These are phyloP conservation scores for Hymenopus coronatus DNA, from an alignment of 2,888 invertebrate genomes.

Conservation along the genomic window DNA sequence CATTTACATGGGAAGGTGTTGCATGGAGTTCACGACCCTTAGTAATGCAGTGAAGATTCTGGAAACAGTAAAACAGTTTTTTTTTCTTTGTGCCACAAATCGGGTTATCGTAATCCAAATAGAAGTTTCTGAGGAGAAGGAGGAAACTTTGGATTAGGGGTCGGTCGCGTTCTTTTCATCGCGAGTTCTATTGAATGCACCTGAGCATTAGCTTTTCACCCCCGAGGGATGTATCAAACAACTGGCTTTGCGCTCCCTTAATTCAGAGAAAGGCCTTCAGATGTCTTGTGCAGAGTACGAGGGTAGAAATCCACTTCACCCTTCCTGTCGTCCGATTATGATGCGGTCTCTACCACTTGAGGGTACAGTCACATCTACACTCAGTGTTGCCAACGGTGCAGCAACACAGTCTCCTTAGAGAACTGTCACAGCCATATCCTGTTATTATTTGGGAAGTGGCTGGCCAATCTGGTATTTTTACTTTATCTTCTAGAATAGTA, in stretches of 20 bases:
- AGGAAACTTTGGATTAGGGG: neutral
- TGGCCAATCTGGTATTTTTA: too few relatives aligned
- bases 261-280: neutral
- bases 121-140: neutral
- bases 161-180: neutral
- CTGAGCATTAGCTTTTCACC: neutral
- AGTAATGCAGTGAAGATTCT: too few relatives aligned
- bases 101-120: neutral
- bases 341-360: neutral
- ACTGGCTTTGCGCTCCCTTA: neutral
- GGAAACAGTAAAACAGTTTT: neutral
- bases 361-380: neutral
- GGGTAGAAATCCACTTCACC: neutral
- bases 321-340: neutral
- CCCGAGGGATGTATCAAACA: neutral
- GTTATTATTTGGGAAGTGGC: too few relatives aligned
- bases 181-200: neutral
- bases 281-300: neutral
- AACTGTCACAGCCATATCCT: too few relatives aligned
- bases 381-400: neutral
- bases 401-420: too few relatives aligned
- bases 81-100: neutral
- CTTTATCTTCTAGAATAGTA: too few relatives aligned
- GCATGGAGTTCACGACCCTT: too few relatives aligned
- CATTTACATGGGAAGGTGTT: too few relatives aligned